Conservation (phyloP, 2,797 vertebrate species). For the Enteromius viviparus region DNA sequence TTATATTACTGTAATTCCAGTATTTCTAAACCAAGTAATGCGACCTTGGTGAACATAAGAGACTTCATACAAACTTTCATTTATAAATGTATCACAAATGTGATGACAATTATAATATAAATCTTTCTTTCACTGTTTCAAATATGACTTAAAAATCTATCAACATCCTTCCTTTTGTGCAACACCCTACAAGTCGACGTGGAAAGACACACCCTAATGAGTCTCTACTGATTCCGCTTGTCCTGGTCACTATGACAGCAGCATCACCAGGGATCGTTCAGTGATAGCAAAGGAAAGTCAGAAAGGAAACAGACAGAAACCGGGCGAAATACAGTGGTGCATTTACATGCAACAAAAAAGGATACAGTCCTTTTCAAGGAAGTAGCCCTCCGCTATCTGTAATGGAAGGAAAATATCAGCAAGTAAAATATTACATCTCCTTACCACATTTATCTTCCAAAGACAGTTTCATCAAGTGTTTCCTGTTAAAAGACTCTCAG, state of each 20-base stretch:
- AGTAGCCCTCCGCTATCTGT: conserved; percentile 79
- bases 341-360: conserved; percentile 60
- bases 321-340: not conserved
- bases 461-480: not conserved
- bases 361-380: conserved; percentile 80
- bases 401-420: conserved; percentile 44
- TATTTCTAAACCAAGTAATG: not conserved
- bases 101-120: not conserved
- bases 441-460: conserved; percentile 2
- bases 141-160: conserved; percentile 3
- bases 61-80: not conserved
- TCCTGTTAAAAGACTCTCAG: not conserved
- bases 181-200: conserved; percentile 25
- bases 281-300: conserved; percentile 29
- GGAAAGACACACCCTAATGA: conserved; percentile 46
- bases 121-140: not conserved
- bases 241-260: conserved; percentile 61
- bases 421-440: not conserved
- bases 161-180: conserved; percentile 8
- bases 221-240: conserved; percentile 27
- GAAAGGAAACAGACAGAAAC: conserved; percentile 27
- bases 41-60: not conserved
- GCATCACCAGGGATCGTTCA: conserved; percentile 59
- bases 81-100: not conserved
- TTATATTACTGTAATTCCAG: not conserved